Evolutionary conservation across 2,113 vertebrate genomes (phyloP), one percentile per base, ranked within the genome.

Genomic region (Brachypteracias leptosomus): DNA sequence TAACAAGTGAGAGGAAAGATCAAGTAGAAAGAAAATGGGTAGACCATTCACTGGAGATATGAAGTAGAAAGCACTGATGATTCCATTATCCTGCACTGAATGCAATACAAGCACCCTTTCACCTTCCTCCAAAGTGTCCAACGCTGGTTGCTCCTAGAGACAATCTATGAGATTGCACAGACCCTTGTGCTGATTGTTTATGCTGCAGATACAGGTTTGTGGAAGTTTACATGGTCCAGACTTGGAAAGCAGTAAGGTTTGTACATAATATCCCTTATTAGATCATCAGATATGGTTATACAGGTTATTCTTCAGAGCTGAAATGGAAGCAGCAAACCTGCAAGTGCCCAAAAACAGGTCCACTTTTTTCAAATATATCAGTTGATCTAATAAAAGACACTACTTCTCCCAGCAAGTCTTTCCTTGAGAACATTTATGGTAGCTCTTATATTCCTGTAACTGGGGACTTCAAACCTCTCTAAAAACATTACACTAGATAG

Each of bases 301-400:
- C 7, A 44, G 76, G 57, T 87, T 51, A 61, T 89, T 92, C 91
- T 89, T 88, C 89, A 61, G 73, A 76, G 84, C 52, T 92, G 61
- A 92, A 96, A 84, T 26, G 80, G 95, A 97, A 96, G 77, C 47
- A 89, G 61, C 76, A 87, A 95, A 90, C n/a, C 80, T 92, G 47
- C 65, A 10, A 28, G 33, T 89, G 76, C 86, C 70, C 91, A 67
- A 91, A 92, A 93, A 52, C 36, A 25, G 57, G 70, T 78, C 83
- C 79, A 33, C 89, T 81, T 86, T 90, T 73, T 86, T 93, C 52
- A 81, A 87, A 84, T 87, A 14, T 46, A 86, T 44, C 70, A 47
- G 38, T 36, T 97, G 76, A 96, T 96, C 91, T 93, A 95, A 97
- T 95, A 95, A 97, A 90, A 93, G 76, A 49, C 89, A 90, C 89